Base-by-base conservation (phyloP, 2,888 invertebrate genomes). In the Polyommatus icarus region DNA sequence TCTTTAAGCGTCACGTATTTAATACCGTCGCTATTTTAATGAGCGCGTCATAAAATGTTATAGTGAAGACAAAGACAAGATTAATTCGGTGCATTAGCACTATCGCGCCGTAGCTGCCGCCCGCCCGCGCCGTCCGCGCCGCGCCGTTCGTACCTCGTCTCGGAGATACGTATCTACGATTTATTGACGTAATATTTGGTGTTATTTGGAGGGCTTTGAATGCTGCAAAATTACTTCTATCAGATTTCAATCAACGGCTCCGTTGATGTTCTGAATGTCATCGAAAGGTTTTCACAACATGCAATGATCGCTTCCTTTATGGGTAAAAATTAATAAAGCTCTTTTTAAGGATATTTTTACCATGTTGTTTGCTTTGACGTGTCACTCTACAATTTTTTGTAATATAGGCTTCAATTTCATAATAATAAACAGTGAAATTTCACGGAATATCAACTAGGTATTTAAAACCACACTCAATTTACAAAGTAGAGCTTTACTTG, bases 1-100 rank as follows among this genome's bases (percentile, higher is more conserved):
- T 92, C 88, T 91, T 90, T 87, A 87, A 84, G 83, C 82, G 84
- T 87, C 90, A 91, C 92, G 91, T 89, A 89, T 83, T 90, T 90
- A 90, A 91, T 89, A 88, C 86, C 85, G 86, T 86, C 83, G 85
- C 84, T 82, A 85, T 88, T 91, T 87, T 89, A 91, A 91, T 90
- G 89, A 89, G 88, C 85, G 84, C 85, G 85, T 87, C 88, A 89
- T 91, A 91, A 89, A 91, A 88, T 85, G 85, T 87, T 86, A 88
- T 88, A 86, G 87, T 88, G 87, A 83, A 81, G 81, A 77, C 81
- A 78, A 79, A 79, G 36, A 75, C 76, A 71, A 76, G 75, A 54
- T 71, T 78, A 77, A 71, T 79, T 20, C 29, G 40, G 36, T 77
- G 24, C 71, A 76, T 77, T 76, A 77, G 1, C 46, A 57, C 10